Base-by-base conservation (phyloP, 2,113 vertebrate genomes). In the Gorsachius goisagi region DNA sequence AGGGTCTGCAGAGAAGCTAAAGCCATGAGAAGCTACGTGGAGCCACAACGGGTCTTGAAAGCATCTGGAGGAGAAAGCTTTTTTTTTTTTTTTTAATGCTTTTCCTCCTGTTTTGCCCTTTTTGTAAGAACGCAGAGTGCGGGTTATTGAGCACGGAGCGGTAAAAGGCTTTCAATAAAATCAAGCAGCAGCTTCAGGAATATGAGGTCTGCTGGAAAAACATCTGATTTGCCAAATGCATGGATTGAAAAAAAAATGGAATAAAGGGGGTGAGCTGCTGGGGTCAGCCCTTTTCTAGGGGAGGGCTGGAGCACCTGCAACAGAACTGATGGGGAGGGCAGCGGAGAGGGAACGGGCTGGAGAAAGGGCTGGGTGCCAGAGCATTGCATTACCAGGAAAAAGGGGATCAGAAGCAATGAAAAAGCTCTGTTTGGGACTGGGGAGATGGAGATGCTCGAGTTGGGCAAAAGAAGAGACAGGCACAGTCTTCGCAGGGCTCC, bases 241-340 rank as follows among this genome's bases (percentile, higher is more conserved):
- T 0, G 28, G 72, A 41, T 30, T 59, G 5, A 66, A 39, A 44
- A 39, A 33, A 33, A 50, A 35, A n/a, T 44, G 15, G 63, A 64
- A 53, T 33, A 55, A 88, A 88, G 30, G 22, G 85, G 67, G 85
- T 69, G 82, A 95, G 90, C 96, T 94, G 95, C 93, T 95, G 95
- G 93, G 37, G 37, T 72, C 56, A 88, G 49, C 69, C 23, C 58
- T 52, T 30, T 18, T n/a, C 49, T 75, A 83, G 49, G 53, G 39
- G 45, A 85, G 68, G 52, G 50, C 69, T 73, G 88, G 47, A 95
- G 90, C 44, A 96, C 85, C 94, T 98, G 96, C 95, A 98, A 98
- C 92, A 97, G 97, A 95, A 97, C 62, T 30, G 30, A 95, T 47
- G 95, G 78, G 96, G 69, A 90, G 77, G 64, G 74, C 82, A 14